These are phyloP conservation scores for Aphelenchoides fujianensis DNA, from an alignment of 1,140 invertebrate genomes.

Conservation along the genomic window DNA sequence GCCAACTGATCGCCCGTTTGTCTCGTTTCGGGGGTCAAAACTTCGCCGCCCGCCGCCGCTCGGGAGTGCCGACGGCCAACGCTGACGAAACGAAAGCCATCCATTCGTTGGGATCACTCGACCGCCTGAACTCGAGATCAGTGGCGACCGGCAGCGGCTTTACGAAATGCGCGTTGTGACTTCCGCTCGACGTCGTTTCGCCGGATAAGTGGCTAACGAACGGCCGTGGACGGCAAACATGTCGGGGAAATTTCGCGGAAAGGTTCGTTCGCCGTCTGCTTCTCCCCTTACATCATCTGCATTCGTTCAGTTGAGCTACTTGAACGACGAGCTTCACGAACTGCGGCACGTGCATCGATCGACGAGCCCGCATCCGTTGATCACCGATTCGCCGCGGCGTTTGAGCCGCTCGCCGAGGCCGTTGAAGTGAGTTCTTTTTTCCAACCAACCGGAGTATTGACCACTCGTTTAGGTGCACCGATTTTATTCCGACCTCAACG, in stretches of 20 bases:
- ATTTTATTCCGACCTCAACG: neutral
- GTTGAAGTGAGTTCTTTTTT: neutral
- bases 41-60: no score
- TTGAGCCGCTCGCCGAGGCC: constrained; percentile 34
- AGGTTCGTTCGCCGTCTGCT: constrained; percentile 23
- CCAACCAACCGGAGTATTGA: no score
- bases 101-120: no score
- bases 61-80: no score
- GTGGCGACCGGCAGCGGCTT: no score
- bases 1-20: no score
- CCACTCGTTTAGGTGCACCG: neutral
- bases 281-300: constrained; percentile 4
- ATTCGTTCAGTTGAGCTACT: constrained; percentile 45
- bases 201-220: no score
- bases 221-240: constrained; percentile 25
- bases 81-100: no score
- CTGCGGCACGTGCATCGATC: constrained; percentile 8
- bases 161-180: no score
- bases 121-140: no score
- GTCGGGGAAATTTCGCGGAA: constrained; percentile 44
- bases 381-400: constrained; percentile 33
- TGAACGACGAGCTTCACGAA: constrained; percentile 45
- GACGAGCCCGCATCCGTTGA: constrained; percentile 24
- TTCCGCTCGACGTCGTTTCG: no score
- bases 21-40: no score